Conservation (phyloP, 2,797 vertebrate species). For the Hyperoplus immaculatus region DNA sequence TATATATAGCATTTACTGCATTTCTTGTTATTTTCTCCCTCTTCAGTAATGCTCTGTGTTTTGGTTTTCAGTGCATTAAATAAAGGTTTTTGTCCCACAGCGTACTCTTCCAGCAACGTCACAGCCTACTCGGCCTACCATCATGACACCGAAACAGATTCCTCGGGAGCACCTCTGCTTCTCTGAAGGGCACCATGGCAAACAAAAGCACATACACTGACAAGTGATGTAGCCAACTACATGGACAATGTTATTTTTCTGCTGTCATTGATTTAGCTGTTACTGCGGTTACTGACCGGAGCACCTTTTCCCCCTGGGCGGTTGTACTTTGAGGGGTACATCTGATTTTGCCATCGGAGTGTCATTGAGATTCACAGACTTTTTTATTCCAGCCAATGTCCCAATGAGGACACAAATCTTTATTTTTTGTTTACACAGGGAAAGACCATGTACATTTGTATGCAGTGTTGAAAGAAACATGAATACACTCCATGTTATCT, state of each 20-base stretch:
- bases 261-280: constrained; percentile 59
- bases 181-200: constrained; percentile 71
- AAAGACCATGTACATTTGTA: constrained; percentile 35
- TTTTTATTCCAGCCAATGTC: constrained; percentile 31
- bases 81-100: constrained; percentile 51
- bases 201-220: neutral
- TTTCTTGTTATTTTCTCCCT: neutral
- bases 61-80: constrained; percentile 19
- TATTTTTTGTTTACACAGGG: constrained; percentile 14
- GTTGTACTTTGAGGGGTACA: constrained; percentile 38
- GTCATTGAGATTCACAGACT: constrained; percentile 37
- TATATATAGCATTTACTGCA: neutral
- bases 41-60: neutral
- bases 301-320: constrained; percentile 45
- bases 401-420: constrained; percentile 16
- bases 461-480: constrained; percentile 59
- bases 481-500: constrained; percentile 33
- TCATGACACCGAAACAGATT: constrained; percentile 92
- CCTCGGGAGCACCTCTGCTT: constrained; percentile 93
- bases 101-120: constrained; percentile 83
- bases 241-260: constrained; percentile 24
- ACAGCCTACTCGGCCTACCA: constrained; percentile 88
- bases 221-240: neutral
- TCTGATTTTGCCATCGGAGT: constrained; percentile 49
- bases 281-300: constrained; percentile 75